Conservation (phyloP, 2,113 vertebrate genomes). For the Orthochromis indermauri region DNA sequence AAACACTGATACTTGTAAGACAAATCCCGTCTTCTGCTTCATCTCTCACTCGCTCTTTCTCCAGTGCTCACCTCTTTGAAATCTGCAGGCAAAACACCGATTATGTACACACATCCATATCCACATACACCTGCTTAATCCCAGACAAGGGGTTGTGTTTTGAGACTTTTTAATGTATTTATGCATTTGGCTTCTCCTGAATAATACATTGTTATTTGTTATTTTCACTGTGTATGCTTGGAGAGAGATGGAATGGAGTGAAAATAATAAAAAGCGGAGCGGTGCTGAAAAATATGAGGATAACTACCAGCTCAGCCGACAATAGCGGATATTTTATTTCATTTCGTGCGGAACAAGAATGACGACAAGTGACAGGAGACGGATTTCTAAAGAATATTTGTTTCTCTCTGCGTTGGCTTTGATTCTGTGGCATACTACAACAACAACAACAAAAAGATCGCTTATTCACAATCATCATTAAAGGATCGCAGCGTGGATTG, state of each 20-base stretch:
- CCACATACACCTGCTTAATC: slow-evolving; percentile 21
- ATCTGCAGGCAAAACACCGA: slow-evolving; percentile 4
- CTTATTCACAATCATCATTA: neutral
- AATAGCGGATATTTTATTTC: slow-evolving; percentile 14
- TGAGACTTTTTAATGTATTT: slow-evolving; percentile 52
- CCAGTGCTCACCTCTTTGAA: slow-evolving; percentile 7
- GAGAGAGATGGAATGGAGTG: neutral
- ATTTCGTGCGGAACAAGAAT: neutral
- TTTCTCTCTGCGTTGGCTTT: neutral
- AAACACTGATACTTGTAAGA: slow-evolving; percentile 40
- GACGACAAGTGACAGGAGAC: neutral
- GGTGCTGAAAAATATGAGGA: slow-evolving; percentile 9
- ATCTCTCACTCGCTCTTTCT: neutral
- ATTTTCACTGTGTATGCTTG: slow-evolving; percentile 18
- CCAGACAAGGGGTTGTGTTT: slow-evolving; percentile 20
- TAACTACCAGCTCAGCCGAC: slow-evolving; percentile 23
- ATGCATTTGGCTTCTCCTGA: slow-evolving; percentile 44
- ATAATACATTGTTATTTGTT: slow-evolving; percentile 54
- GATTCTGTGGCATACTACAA: neutral
- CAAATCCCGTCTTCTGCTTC: slow-evolving; percentile 29
- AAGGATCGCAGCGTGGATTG: neutral
- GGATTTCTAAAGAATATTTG: neutral
- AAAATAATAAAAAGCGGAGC: slow-evolving; percentile 33
- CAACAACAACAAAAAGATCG: neutral
- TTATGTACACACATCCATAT: neutral